phyloP scores from a whole-genome alignment of 2,113 vertebrate species.

The Lampris megalopsis region DNA sequence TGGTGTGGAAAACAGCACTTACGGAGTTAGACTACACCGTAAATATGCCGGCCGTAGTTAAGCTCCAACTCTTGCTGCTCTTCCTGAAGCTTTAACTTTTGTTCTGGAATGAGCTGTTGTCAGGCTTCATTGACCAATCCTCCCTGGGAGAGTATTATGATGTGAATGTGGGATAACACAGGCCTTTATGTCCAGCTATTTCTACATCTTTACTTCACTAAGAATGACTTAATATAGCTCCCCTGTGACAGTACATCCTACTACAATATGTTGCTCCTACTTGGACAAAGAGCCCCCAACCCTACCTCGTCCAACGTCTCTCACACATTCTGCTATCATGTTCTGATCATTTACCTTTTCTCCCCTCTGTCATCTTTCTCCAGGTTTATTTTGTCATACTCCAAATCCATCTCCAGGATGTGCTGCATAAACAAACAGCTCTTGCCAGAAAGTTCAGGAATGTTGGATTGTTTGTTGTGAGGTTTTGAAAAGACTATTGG shows the following conservation, averaged over 20 bases:
- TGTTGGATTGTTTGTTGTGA: constrained; percentile 55
- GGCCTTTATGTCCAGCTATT: background rate
- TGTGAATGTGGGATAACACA: background rate
- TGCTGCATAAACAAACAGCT: constrained; percentile 34
- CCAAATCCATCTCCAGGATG: constrained; percentile 31
- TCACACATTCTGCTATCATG: background rate
- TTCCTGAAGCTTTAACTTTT: background rate
- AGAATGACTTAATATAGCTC: background rate
- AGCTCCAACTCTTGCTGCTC: background rate
- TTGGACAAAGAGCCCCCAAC: too few species aligned
- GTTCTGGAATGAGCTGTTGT: background rate
- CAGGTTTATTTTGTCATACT: constrained; percentile 54
- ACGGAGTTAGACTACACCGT: background rate
- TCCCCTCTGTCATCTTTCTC: constrained; percentile 43
- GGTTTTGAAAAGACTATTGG: constrained; percentile 37
- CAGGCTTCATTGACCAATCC: background rate
- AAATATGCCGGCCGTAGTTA: background rate
- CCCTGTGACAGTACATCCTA: background rate
- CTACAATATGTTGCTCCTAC: background rate
- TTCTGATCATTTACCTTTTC: constrained; percentile 30
- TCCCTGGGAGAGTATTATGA: background rate
- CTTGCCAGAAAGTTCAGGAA: constrained; percentile 30
- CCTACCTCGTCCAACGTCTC: background rate
- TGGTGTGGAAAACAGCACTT: background rate
- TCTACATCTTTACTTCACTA: constrained; percentile 1